Base-by-base conservation (phyloP, 2,113 vertebrate species). In the Oncorhynchus gorbuscha region DNA sequence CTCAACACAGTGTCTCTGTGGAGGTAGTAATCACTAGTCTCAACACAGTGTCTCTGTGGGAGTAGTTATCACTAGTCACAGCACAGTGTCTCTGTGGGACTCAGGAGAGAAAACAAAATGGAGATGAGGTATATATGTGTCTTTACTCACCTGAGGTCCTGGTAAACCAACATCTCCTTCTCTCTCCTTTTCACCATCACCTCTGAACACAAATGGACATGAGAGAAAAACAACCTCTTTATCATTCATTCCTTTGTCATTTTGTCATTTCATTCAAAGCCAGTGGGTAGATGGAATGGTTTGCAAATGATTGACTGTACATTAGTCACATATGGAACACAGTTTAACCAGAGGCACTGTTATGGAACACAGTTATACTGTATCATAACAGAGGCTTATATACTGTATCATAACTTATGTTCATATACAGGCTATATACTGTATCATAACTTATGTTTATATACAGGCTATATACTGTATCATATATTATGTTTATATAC, bases 181-280 rank as follows among this genome's bases (percentile, higher is more conserved):
- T 98, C 96, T 84, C 98, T n/a, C 98, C 80, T 96, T 99, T 70
- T 94, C 93, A 28, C 97, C 98, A 16, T 90, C 76, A 85, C 8
- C 97, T 97, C 97, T 99, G 87, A 84, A 82, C 76, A 78, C 3
- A 73, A 30, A 48, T 0, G 80, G 78, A 89, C 66, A 84, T 11
- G 16, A 32, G 48, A 35, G 1, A 35, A 7, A 35, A 22, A 48
- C 4, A 65, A 3, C 28, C 51, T 13, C 51, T 16, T 16, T 18
- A 18, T 18, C 13, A 58, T 20, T 20, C 18, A 14, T 20, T 58
- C 55, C 13, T 13, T 39, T 58, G 62, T 22, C 61, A 58, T 58
- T 20, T 58, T 58, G 55, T 16, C 3, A 58, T 58, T 20, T 58
- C 55, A 58, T 20, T 20, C 55, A 58, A 20, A 28, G 16, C 59